phyloP scores from a whole-genome alignment of 1,140 invertebrate genomes.

The Hydropsyche tenuis region DNA sequence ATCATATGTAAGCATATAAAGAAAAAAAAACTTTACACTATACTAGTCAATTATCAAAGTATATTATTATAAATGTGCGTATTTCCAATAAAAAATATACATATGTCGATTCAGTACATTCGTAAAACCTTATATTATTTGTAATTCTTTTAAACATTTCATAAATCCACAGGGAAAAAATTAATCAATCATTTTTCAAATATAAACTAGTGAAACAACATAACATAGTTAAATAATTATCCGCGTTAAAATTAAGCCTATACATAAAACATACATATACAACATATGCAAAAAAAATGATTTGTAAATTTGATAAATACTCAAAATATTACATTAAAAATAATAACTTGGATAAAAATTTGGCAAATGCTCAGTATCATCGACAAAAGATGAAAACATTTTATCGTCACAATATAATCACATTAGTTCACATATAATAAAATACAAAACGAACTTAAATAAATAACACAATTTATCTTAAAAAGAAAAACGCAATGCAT shows the following conservation, averaged over 20 bases:
- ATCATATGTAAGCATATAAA: constrained; percentile 25
- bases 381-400: too few relatives aligned
- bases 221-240: constrained; percentile 37
- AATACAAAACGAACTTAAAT: too few relatives aligned
- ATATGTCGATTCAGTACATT: neutral
- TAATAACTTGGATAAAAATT: neutral
- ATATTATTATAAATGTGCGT: neutral
- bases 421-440: too few relatives aligned
- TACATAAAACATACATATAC: constrained; percentile 6
- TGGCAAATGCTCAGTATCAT: too few relatives aligned
- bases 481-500: too few relatives aligned
- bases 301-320: neutral
- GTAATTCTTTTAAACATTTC: neutral
- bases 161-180: neutral
- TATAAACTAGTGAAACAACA: constrained; percentile 37
- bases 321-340: constrained; percentile 3
- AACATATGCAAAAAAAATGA: too few relatives aligned
- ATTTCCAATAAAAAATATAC: constrained; percentile 4
- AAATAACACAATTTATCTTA: too few relatives aligned
- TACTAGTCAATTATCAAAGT: neutral
- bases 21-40: neutral
- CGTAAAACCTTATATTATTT: neutral
- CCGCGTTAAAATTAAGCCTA: neutral
- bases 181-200: constrained; percentile 9
- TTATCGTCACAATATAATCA: too few relatives aligned